Conservation (phyloP, 2,888 invertebrate genomes). For the Pogonocherus hispidulus region DNA sequence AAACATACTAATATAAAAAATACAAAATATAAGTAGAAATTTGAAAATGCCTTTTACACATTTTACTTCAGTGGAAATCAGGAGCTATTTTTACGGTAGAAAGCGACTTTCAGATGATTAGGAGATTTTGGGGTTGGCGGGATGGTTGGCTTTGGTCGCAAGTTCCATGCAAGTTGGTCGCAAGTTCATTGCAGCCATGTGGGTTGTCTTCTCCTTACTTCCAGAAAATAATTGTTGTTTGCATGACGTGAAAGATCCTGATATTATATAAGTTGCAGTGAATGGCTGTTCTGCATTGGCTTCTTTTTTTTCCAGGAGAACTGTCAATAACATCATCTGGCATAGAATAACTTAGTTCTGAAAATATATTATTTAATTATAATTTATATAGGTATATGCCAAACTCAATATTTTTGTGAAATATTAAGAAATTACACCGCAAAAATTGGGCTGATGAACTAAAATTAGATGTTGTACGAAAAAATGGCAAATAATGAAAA, state of each 20-base stretch:
- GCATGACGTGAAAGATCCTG: background rate
- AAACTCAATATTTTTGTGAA: too few species aligned
- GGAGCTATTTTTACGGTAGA: constrained; percentile 43
- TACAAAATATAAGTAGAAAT: too few species aligned
- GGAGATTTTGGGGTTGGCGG: constrained; percentile 1
- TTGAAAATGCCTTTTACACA: constrained; percentile 6
- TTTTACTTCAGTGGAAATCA: constrained; percentile 32
- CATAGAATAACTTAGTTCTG: constrained; percentile 9
- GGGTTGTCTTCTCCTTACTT: background rate
- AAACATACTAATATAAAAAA: too few species aligned
- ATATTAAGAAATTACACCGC: too few species aligned
- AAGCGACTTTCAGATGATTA: constrained; percentile 31
- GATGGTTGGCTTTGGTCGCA: background rate
- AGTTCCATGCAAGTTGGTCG: background rate
- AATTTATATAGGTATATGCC: too few species aligned
- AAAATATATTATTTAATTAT: too few species aligned
- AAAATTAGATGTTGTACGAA: too few species aligned
- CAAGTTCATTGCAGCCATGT: background rate
- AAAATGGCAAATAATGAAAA: background rate
- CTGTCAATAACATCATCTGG: constrained; percentile 9
- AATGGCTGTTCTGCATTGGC: background rate
- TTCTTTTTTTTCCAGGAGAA: background rate
- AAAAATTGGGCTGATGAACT: too few species aligned
- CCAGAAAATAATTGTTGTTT: background rate
- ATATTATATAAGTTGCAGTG: background rate